Evolutionary conservation across 1,140 invertebrate species (phyloP), one percentile per base, ranked within the genome.

Genomic region (Venustaconcha ellipsiformis): DNA sequence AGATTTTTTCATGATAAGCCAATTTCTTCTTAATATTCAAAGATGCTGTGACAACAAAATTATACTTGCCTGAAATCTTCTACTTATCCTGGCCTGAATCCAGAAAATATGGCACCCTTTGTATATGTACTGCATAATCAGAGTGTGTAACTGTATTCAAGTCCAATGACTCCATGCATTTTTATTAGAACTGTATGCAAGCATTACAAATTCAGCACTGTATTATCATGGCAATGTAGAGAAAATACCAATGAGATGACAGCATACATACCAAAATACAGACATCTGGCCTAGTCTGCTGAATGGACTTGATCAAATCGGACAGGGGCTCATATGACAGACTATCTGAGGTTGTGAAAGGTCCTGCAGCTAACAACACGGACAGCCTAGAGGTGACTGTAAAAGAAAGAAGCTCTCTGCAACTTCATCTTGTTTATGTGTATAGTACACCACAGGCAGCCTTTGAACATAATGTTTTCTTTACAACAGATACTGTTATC

Each of bases 271-370:
- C 88, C 67, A 97, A 89, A 79, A 98, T 92, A 56, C 95, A 91
- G 11, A 97, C 89, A 86, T 97, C 93, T 3, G 96, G 96, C 82
- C 93, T 92, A 64, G 94, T 91, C 17, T 93, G 89, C 23, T 90
- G 89, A 0, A 96, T 91, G 80, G 94, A 92, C 26, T 92, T 89
- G 23, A 96, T 89, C 2, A 97, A 90, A 84, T 96, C 95, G 78
- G 93, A 92, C 15, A 97, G 89, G 0, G 96, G 95, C 81, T 97
- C 94, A 88, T 94, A 97, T 2, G 92, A 87, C 68, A 96, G 86
- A 84, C 94, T 94, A 70, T 95, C 94, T 13, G 92, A 91, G 1
- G 93, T 92, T 0, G 95, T 95, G 82, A 94, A 97, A 0, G 96
- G 96, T 14, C 96, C 97, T 37, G 93, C 92, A 15, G 94, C 95